Conservation (phyloP, 2,797 vertebrate species). For the Gymnothorax reevesii region DNA sequence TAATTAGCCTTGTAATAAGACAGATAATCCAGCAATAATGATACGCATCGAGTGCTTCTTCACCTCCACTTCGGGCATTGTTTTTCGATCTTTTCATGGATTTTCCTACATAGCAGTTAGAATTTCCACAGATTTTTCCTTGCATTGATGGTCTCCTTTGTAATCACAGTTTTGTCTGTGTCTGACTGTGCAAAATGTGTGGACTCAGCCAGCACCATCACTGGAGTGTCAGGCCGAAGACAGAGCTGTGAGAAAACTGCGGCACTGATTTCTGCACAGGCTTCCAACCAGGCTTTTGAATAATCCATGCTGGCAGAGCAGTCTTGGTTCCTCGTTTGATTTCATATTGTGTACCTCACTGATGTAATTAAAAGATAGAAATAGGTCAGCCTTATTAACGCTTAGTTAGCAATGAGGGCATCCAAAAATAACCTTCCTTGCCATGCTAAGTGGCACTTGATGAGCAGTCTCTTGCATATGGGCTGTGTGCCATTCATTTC, state of each 20-base stretch:
- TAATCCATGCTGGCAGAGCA: conserved; percentile 40
- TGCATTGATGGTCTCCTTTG: neutral
- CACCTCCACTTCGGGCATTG: too few relatives aligned
- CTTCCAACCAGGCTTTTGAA: conserved; percentile 51
- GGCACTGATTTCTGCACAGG: neutral
- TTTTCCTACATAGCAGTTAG: too few relatives aligned
- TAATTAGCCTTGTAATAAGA: neutral
- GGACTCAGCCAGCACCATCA: neutral
- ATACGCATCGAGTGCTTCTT: too few relatives aligned
- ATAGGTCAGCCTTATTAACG: conserved; percentile 63
- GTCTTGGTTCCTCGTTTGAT: conserved; percentile 43
- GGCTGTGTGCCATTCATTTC: conserved; percentile 22
- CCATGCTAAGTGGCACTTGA: conserved; percentile 53
- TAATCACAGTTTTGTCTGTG: neutral
- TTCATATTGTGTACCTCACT: conserved; percentile 43
- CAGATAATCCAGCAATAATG: too few relatives aligned
- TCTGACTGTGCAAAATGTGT: neutral
- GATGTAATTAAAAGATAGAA: conserved; percentile 54
- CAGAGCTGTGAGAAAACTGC: neutral
- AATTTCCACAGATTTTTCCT: neutral
- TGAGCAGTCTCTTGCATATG: conserved; percentile 44
- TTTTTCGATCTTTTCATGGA: too few relatives aligned
- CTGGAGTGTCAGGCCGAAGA: neutral
- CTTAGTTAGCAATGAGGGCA: conserved; percentile 49
- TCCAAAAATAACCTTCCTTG: conserved; percentile 56